phyloP scores from a whole-genome alignment of 2,888 invertebrate species.

The Drosophila rubida region DNA sequence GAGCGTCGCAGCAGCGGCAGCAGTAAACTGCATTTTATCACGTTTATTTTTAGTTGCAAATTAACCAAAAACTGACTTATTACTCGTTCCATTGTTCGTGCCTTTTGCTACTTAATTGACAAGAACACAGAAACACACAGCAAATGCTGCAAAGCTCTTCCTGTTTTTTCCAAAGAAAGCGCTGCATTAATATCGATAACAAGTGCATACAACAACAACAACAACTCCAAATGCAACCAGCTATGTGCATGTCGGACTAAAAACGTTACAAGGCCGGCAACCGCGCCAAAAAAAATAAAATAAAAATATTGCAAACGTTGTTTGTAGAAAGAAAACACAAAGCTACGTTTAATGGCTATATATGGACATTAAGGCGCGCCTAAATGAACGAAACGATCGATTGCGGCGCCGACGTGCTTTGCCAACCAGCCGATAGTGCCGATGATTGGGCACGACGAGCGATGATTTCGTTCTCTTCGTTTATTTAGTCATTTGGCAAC shows the following conservation, averaged over 20 bases:
- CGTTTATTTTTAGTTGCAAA: slow-evolving; percentile 78
- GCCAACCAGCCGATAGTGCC: slow-evolving; percentile 26
- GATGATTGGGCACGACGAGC: slow-evolving; percentile 4
- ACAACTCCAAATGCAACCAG: not conserved
- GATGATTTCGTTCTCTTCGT: not conserved
- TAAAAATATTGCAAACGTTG: slow-evolving; percentile 9
- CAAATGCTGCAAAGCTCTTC: not conserved
- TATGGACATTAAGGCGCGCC: slow-evolving; percentile 62
- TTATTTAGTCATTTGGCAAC: slow-evolving; percentile 48
- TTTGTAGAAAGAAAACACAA: slow-evolving; percentile 23
- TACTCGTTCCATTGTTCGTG: slow-evolving; percentile 34
- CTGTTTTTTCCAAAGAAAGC: slow-evolving; percentile 42
- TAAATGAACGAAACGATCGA: slow-evolving; percentile 28
- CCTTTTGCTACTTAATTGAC: slow-evolving; percentile 18
- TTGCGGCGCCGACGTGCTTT: slow-evolving; percentile 7
- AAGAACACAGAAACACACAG: not conserved
- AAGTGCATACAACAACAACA: slow-evolving; percentile 32
- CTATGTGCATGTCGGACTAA: slow-evolving; percentile 1
- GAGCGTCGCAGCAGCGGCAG: slow-evolving; percentile 2
- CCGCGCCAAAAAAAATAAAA: slow-evolving; percentile 53
- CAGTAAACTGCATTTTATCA: slow-evolving; percentile 74
- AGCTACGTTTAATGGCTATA: slow-evolving; percentile 64
- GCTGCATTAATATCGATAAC: slow-evolving; percentile 54
- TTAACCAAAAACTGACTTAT: slow-evolving; percentile 39
- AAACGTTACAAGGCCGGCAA: slow-evolving; percentile 72